A percentile compares a stretch with the other conserved stretches of the same genome.
Conservation (phyloP, 2,888 invertebrate genomes). For the Venusia cambrica region DNA sequence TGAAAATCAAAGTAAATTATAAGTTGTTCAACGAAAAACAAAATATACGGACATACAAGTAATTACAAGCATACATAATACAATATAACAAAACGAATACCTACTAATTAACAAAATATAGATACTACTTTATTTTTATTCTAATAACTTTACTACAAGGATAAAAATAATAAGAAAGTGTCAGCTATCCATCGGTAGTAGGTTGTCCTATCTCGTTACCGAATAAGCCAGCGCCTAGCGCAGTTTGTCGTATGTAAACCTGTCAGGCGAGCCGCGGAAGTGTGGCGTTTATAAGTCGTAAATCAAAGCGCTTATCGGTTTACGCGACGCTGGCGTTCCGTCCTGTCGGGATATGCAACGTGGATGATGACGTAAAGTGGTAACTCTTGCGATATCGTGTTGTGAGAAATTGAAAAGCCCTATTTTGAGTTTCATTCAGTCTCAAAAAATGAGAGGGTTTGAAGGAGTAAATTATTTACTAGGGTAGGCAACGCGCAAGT, state of each 20-base stretch:
- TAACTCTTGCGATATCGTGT: slow-evolving; percentile 33
- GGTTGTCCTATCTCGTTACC: slow-evolving; percentile 9
- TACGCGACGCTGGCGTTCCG: slow-evolving; percentile 44
- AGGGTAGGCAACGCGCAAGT: too few relatives aligned
- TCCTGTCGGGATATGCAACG: slow-evolving; percentile 56
- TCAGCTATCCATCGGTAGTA: slow-evolving; percentile 13
- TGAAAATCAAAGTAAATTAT: too few relatives aligned
- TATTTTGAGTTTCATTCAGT: slow-evolving; percentile 14
- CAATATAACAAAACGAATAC: too few relatives aligned
- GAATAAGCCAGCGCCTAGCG: slow-evolving; percentile 15
- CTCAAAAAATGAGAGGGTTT: too few relatives aligned
- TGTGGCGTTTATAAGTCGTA: slow-evolving; percentile 69
- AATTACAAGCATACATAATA: too few relatives aligned
- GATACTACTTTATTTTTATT: too few relatives aligned
- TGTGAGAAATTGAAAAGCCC: too few relatives aligned
- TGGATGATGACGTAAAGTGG: slow-evolving; percentile 44
- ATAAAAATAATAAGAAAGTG: slow-evolving; percentile 4
- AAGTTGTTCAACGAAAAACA: too few relatives aligned
- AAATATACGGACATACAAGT: too few relatives aligned
- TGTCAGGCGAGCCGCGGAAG: slow-evolving; percentile 55
- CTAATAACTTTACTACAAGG: too few relatives aligned
- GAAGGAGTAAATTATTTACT: too few relatives aligned
- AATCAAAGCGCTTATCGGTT: slow-evolving; percentile 71
- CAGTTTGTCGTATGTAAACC: slow-evolving; percentile 24
- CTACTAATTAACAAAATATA: too few relatives aligned